Percentiles rank a stretch among this genome's conserved stretches.
Conservation (phyloP, 2,797 vertebrate species). For the Myotis planiceps region DNA sequence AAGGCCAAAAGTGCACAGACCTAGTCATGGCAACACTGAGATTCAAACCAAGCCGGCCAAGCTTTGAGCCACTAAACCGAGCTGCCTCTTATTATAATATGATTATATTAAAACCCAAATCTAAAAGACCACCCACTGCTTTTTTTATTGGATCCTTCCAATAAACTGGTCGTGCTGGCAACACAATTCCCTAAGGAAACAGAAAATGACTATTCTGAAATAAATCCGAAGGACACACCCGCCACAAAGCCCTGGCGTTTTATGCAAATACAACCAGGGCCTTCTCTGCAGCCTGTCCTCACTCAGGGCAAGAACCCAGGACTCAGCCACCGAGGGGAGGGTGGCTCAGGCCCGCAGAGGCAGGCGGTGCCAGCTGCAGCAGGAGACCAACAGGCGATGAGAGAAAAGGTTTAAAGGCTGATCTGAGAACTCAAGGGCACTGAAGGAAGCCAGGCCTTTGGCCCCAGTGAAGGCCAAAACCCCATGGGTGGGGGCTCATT, state of each 20-base stretch:
- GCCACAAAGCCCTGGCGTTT: not conserved
- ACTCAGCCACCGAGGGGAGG: not conserved
- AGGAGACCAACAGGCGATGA: not conserved
- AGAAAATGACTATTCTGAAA: constrained; percentile 38
- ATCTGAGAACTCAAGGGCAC: not conserved
- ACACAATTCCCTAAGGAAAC: constrained; percentile 17
- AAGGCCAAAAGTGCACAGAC: not conserved
- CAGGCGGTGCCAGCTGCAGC: not conserved
- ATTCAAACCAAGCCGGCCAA: not conserved
- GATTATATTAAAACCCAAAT: not conserved
- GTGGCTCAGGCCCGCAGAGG: not conserved
- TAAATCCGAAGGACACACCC: constrained; percentile 39
- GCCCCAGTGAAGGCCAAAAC: not conserved
- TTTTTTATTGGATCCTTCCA: constrained; percentile 51
- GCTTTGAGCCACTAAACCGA: not conserved
- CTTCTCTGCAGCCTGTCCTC: not conserved
- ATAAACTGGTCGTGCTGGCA: constrained; percentile 1
- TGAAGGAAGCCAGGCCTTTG: fast-evolving
- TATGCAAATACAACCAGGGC: not conserved
- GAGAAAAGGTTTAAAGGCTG: not conserved
- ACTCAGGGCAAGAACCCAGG: not conserved
- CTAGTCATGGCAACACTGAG: not conserved
- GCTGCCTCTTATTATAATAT: not conserved
- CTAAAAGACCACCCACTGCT: constrained; percentile 31
- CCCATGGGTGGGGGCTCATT: not conserved